These are phyloP conservation scores for Lepidochrysops patricia DNA, from an alignment of 2,888 invertebrate species.

Conservation along the genomic window DNA sequence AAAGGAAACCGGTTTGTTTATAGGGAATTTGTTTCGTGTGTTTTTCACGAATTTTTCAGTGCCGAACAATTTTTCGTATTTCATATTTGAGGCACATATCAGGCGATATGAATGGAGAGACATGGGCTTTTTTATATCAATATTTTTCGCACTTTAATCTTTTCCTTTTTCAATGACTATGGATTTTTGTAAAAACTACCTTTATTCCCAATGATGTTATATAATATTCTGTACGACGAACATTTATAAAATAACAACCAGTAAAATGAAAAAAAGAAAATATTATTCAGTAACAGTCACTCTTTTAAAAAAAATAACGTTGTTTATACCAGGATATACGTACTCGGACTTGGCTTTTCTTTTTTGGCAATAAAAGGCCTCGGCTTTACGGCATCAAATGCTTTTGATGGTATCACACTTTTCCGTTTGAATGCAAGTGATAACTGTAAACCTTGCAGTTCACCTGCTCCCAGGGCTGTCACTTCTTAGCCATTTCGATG, in stretches of 20 bases:
- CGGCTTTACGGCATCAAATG: not conserved
- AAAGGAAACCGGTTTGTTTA: conserved; percentile 1
- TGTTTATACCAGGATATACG: too few species aligned
- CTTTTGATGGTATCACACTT: not conserved
- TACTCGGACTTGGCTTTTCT: too few species aligned
- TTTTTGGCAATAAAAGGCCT: too few species aligned
- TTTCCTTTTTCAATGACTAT: not conserved
- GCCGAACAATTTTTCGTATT: not conserved
- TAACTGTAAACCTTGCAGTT: not conserved
- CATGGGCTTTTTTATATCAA: not conserved
- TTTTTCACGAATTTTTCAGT: not conserved
- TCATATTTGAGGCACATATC: conserved; percentile 1
- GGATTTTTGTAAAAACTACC: not conserved
- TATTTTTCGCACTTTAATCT: not conserved
- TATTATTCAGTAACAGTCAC: too few species aligned
- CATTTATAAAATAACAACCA: too few species aligned
- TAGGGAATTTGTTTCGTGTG: not conserved
- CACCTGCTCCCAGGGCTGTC: not conserved
- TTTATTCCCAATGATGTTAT: too few species aligned
- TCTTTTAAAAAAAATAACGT: too few species aligned
- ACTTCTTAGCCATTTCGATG: too few species aligned
- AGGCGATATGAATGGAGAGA: not conserved
- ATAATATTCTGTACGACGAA: too few species aligned
- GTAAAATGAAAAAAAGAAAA: too few species aligned
- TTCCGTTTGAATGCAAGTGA: not conserved